These are phyloP conservation scores for Cryptocephalus moraei DNA, from an alignment of 2,888 invertebrate genomes.

Conservation along the genomic window DNA sequence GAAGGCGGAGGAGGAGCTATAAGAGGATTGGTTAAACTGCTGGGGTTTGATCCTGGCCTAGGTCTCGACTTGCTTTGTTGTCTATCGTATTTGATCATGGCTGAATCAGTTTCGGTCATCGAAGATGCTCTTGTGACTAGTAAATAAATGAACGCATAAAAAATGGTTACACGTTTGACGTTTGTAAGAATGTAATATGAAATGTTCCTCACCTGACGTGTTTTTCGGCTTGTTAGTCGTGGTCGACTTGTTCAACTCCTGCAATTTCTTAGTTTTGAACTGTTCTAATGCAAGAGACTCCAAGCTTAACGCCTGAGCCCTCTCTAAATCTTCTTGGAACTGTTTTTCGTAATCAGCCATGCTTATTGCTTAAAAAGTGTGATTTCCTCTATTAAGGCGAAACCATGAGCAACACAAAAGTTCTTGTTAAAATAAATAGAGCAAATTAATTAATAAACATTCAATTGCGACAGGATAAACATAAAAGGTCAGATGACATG, in stretches of 20 bases:
- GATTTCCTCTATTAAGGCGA: not conserved
- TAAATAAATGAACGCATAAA: slow-evolving; percentile 8
- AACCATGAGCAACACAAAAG: not conserved
- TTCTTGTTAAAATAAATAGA: slow-evolving; percentile 1
- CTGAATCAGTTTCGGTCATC: slow-evolving; percentile 33
- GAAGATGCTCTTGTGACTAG: slow-evolving; percentile 33
- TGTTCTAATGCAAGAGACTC: slow-evolving; percentile 78
- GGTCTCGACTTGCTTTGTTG: slow-evolving; percentile 45
- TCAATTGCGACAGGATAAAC: not conserved
- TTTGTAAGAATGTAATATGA: not conserved
- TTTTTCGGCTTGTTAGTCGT: slow-evolving; percentile 16
- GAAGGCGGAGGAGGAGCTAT: slow-evolving; percentile 40
- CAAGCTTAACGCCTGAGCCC: slow-evolving; percentile 77
- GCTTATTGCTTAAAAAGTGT: not conserved
- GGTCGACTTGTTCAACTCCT: slow-evolving; percentile 25
- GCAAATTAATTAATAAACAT: slow-evolving; percentile 1
- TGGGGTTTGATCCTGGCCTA: slow-evolving; percentile 45
- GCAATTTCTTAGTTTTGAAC: slow-evolving; percentile 56
- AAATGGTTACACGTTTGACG: not conserved
- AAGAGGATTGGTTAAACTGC: slow-evolving; percentile 35
- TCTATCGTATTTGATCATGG: slow-evolving; percentile 28
- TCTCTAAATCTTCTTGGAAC: slow-evolving; percentile 78
- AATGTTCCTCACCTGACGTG: slow-evolving; percentile 21
- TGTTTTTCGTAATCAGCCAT: slow-evolving; percentile 63
- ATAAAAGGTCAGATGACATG: too few relatives aligned